These are phyloP conservation scores for Collichthys lucidus DNA, from an alignment of 2,113 vertebrate species.

Conservation along the genomic window DNA sequence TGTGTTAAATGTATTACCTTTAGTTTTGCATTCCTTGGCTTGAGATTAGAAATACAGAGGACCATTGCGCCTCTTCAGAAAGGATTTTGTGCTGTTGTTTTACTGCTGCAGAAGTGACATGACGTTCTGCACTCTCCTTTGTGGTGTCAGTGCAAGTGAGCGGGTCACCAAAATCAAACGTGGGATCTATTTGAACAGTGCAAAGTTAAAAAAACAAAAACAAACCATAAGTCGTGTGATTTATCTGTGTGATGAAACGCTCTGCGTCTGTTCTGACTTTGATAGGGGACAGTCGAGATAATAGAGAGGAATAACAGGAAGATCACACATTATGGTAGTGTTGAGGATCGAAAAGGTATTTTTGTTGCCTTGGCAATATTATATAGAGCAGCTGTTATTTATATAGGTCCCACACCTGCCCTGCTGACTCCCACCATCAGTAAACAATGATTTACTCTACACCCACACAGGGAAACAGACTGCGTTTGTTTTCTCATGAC, in stretches of 20 bases:
- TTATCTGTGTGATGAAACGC: slow-evolving; percentile 5
- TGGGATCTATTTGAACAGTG: slow-evolving; percentile 2
- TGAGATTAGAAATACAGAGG: not conserved
- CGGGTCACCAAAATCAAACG: not conserved
- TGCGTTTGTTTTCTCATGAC: slow-evolving; percentile 75
- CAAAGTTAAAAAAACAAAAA: not conserved
- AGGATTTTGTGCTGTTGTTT: not conserved
- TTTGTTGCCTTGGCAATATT: slow-evolving; percentile 44
- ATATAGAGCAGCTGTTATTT: slow-evolving; percentile 78
- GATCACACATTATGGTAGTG: not conserved
- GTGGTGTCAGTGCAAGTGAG: slow-evolving; percentile 4
- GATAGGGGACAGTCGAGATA: not conserved
- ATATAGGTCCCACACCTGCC: slow-evolving; percentile 80
- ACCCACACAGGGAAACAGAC: slow-evolving; percentile 39
- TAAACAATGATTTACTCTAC: slow-evolving; percentile 80
- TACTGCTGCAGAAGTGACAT: slow-evolving; percentile 1
- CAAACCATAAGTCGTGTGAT: not conserved
- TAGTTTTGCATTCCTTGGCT: not conserved
- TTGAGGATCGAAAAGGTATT: slow-evolving; percentile 22
- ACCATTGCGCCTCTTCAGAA: not conserved
- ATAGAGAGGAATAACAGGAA: not conserved
- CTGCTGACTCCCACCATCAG: slow-evolving; percentile 68
- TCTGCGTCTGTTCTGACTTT: slow-evolving; percentile 8
- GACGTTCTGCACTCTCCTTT: not conserved
- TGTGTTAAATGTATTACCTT: not conserved